Evolutionary conservation across 2,797 vertebrate species (phyloP).

Genomic region (Sebastes cheni): DNA sequence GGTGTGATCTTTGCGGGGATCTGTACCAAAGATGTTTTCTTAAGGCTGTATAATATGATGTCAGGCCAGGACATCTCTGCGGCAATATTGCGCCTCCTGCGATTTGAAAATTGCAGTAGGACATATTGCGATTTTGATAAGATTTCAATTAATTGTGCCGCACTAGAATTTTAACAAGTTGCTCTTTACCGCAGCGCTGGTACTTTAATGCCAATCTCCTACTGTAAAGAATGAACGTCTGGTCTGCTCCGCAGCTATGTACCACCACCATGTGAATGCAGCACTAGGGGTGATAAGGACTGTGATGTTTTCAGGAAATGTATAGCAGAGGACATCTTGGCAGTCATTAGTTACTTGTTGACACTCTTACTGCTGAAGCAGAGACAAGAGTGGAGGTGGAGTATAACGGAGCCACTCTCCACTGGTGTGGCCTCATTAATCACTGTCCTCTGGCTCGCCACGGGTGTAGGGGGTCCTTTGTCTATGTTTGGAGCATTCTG

Average conservation of each 20-base stretch:
- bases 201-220: neutral
- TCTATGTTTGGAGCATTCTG: slow-evolving; percentile 57
- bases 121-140: no score
- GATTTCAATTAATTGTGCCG: no score
- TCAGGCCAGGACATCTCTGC: no score
- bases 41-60: no score
- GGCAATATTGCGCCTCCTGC: no score
- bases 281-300: slow-evolving; percentile 35
- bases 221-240: slow-evolving; percentile 21
- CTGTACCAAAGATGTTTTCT: no score
- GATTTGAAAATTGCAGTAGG: no score
- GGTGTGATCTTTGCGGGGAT: no score
- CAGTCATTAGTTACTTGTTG: slow-evolving; percentile 73
- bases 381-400: slow-evolving; percentile 62
- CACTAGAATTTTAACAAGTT: no score
- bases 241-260: neutral
- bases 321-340: slow-evolving; percentile 58
- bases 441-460: slow-evolving; percentile 69
- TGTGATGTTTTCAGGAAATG: slow-evolving; percentile 54
- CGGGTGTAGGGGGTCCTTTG: slow-evolving; percentile 63
- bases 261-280: neutral
- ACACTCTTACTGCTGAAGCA: slow-evolving; percentile 48
- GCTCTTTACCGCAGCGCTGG: neutral
- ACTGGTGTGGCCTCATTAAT: slow-evolving; percentile 78
- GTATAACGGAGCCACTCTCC: slow-evolving; percentile 65